Conservation (phyloP, 2,888 invertebrate genomes). For the Andrena bicolor region DNA sequence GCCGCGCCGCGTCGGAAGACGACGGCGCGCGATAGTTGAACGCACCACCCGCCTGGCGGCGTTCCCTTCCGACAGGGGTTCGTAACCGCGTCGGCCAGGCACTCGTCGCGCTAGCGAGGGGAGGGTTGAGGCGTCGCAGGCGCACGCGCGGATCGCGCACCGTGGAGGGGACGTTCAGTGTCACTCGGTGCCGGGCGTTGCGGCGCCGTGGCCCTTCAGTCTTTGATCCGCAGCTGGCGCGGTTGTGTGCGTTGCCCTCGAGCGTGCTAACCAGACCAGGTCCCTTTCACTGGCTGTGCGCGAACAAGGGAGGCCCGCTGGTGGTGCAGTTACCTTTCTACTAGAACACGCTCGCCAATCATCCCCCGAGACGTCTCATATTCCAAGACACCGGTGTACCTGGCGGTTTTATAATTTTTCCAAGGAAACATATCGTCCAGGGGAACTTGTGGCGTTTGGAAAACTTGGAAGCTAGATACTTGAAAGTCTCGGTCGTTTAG, state of each 20-base stretch:
- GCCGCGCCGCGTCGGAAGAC: conserved; percentile 9
- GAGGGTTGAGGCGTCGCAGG: conserved; percentile 26
- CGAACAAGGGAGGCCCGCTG: conserved; percentile 31
- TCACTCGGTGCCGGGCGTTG: conserved; percentile 83
- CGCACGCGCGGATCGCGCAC: conserved; percentile 69
- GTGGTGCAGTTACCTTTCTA: conserved; percentile 36
- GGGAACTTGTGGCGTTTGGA: too few species aligned
- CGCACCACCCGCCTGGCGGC: conserved; percentile 74
- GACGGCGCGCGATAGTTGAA: conserved; percentile 58
- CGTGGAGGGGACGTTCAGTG: conserved; percentile 77
- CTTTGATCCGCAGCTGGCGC: conserved; percentile 77
- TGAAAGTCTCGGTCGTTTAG: too few species aligned
- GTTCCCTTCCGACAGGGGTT: conserved; percentile 69
- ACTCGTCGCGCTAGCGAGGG: conserved; percentile 38
- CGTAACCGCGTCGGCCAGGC: conserved; percentile 14
- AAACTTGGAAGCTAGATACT: too few species aligned
- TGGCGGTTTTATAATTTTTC: too few species aligned
- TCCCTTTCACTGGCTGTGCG: conserved; percentile 36
- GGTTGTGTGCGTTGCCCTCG: conserved; percentile 66
- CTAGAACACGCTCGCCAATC: background rate
- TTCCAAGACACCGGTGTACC: too few species aligned
- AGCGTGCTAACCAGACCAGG: conserved; percentile 26
- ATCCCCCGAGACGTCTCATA: too few species aligned
- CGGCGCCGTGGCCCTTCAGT: conserved; percentile 79
- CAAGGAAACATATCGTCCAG: too few species aligned